Base-by-base conservation (phyloP, 2,797 vertebrate genomes). In the Sebastes goodei region DNA sequence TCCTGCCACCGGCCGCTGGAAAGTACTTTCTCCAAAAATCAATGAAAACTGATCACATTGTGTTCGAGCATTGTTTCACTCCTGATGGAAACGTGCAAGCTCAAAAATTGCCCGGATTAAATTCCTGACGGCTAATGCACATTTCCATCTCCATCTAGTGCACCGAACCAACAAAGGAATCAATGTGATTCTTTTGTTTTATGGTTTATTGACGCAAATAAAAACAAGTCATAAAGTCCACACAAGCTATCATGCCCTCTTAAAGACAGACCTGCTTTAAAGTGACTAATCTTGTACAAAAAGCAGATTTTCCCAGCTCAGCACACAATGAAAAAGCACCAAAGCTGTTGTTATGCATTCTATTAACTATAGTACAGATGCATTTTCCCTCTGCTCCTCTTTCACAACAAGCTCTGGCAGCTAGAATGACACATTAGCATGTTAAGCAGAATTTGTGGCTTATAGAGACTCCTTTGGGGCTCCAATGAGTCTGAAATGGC, bases 181-280 rank as follows among this genome's bases (percentile, higher is more conserved):
- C 30, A n/a, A 81, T 81, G 67, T 2, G n/a, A 79, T 86, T 87
- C 71, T 57, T 38, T 52, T 78, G 65, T 73, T 83, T 79, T 82
- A 76, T 67, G 46, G 65, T 74, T 69, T 82, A 86, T 85, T 79
- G 88, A 87, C 67, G 71, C 69, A 66, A 78, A 71, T 65, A 56
- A 82, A 81, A 53, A 74, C 38, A 65, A 10, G 17, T 77, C 30
- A 17, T 57, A 64, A 66, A 46, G 55, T 42, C 2, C 55, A 72
- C 46, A 27, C n/a, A 52, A 46, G n/a, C 33, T 15, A 33, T 57
- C 23, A 72, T 35, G 67, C 33, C 70, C n/a, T 42, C 30, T 61
- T 78, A 64, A 76, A 78, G 35, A 75, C 30, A 20, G 10, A 30
- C 10, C 53, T 53, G 46, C 32, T 46, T 81, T 53, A 72, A 10